Evolutionary conservation across 2,113 vertebrate genomes (phyloP).

Genomic region (Clupea harengus): DNA sequence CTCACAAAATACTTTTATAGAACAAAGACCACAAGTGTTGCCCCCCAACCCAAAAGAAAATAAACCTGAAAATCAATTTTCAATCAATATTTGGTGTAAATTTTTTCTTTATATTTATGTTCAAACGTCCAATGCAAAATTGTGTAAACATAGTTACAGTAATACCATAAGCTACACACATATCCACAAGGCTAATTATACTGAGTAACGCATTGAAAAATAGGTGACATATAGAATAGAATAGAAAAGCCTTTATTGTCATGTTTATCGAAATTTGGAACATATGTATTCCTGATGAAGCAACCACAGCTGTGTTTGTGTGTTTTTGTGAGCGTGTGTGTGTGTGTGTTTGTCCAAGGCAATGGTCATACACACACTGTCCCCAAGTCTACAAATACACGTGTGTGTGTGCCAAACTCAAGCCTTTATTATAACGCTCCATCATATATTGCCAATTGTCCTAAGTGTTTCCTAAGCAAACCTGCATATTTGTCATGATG

Average conservation of each 20-base stretch:
- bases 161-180: too few relatives aligned
- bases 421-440: background rate
- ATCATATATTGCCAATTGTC: background rate
- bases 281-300: too few relatives aligned
- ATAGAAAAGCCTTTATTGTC: too few relatives aligned
- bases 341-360: background rate
- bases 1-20: background rate
- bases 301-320: background rate
- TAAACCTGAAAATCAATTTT: background rate
- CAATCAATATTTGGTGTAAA: background rate
- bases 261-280: too few relatives aligned
- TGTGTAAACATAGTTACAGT: background rate
- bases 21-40: background rate
- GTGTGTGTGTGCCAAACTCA: background rate
- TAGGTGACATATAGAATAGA: too few relatives aligned
- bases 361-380: background rate
- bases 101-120: background rate
- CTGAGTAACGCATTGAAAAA: too few relatives aligned
- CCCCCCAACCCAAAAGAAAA: background rate
- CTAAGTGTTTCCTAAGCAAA: background rate
- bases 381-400: background rate
- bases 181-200: too few relatives aligned
- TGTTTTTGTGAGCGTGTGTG: background rate
- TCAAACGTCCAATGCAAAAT: too few relatives aligned
- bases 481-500: too few relatives aligned